phyloP scores from a whole-genome alignment of 2,888 invertebrate genomes.

The Diaprepes abbreviatus region DNA sequence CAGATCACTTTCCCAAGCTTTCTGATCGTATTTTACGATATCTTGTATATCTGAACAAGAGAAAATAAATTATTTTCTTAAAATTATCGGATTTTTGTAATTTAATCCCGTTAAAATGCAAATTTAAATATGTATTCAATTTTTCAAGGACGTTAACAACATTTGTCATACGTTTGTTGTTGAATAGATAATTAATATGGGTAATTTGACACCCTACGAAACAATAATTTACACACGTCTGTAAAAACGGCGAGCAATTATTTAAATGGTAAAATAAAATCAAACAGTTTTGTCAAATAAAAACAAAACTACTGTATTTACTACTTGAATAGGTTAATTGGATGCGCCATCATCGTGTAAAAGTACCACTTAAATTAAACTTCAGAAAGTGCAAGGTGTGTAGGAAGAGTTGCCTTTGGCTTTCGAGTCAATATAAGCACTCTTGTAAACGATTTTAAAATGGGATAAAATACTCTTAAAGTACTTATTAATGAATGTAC shows the following conservation, averaged over 20 bases:
- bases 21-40: too few relatives aligned
- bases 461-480: slow-evolving; percentile 51
- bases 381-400: slow-evolving; percentile 52
- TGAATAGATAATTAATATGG: slow-evolving; percentile 28
- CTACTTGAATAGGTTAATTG: slow-evolving; percentile 55
- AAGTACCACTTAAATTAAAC: slow-evolving; percentile 54
- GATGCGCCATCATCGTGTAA: slow-evolving; percentile 45
- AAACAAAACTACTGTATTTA: slow-evolving; percentile 48
- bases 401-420: slow-evolving; percentile 50
- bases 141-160: too few relatives aligned
- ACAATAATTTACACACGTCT: slow-evolving; percentile 45
- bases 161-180: not conserved
- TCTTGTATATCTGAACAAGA: too few relatives aligned
- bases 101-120: too few relatives aligned
- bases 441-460: slow-evolving; percentile 52
- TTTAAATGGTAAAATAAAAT: slow-evolving; percentile 29
- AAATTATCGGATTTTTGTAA: too few relatives aligned
- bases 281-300: slow-evolving; percentile 32
- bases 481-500: slow-evolving; percentile 53
- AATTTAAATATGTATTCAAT: not conserved
- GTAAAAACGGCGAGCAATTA: slow-evolving; percentile 40
- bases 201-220: slow-evolving; percentile 43
- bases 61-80: too few relatives aligned
- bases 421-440: slow-evolving; percentile 54
- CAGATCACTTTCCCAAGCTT: too few relatives aligned